phyloP scores from a whole-genome alignment of 2,113 vertebrate species.

The Dryoscopus gambensis region DNA sequence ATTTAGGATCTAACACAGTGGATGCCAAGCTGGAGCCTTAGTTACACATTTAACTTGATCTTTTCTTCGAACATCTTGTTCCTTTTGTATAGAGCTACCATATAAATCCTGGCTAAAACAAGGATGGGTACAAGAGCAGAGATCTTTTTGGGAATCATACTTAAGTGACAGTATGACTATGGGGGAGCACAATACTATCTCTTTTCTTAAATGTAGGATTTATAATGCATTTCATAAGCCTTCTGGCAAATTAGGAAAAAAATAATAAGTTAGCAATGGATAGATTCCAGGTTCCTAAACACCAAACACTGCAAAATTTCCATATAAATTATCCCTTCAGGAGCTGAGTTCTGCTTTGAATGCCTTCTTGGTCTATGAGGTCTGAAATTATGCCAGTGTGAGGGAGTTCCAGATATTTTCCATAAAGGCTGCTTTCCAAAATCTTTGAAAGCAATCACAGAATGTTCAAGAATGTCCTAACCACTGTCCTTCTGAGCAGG shows the following conservation, averaged over 20 bases:
- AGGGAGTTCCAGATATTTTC: slow-evolving; percentile 73
- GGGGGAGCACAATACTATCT: background rate
- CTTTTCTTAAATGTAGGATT: slow-evolving; percentile 29
- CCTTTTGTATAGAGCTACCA: background rate
- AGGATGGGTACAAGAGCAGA: background rate
- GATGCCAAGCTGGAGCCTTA: slow-evolving; percentile 6
- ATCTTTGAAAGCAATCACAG: slow-evolving; percentile 58
- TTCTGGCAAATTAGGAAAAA: slow-evolving; percentile 66
- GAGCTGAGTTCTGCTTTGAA: slow-evolving; percentile 69
- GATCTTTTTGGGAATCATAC: background rate
- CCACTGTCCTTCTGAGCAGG: background rate
- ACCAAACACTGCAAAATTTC: slow-evolving; percentile 70
- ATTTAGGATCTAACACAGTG: background rate
- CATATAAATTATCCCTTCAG: slow-evolving; percentile 79
- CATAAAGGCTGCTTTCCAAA: slow-evolving; percentile 65
- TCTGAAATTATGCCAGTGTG: slow-evolving; percentile 74
- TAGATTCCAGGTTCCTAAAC: slow-evolving; percentile 63
- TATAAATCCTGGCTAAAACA: background rate
- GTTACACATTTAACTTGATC: background rate
- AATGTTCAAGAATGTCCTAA: slow-evolving; percentile 52
- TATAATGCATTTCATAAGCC: slow-evolving; percentile 58
- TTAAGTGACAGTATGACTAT: background rate
- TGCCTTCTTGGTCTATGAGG: slow-evolving; percentile 73
- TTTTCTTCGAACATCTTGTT: slow-evolving; percentile 9
- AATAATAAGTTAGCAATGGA: slow-evolving; percentile 59